Base-by-base conservation (phyloP, 2,888 invertebrate species). In the Leptopilina syphax region DNA sequence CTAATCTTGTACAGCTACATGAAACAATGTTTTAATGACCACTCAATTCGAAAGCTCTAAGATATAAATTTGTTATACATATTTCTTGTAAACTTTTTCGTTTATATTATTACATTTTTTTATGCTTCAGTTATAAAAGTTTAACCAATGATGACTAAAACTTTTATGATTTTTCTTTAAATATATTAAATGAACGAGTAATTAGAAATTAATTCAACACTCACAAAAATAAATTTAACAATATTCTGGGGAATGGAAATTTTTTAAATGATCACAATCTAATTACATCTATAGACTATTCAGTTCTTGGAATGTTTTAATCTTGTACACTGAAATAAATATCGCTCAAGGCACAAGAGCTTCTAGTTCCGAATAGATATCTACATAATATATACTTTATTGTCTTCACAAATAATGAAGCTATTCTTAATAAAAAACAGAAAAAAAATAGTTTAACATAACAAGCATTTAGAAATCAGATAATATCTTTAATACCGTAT, bases 281-380 rank as follows among this genome's bases (percentile, higher is more conserved):
- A 10, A 73, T 73, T 57, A 73, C n/a, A 57, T 34, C 70, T 73
- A 73, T 34, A 34, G 18, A 34, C 57, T 60, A 57, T n/a, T 41
- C 57, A 60, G 73, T 73, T 73, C 57, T 73, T 73, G 73, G 73
- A 73, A 73, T 73, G 73, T 73, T 73, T 54, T n/a, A 34, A 73
- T 73, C 54, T 57, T 57, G 34, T 57, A 73, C 27, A 24, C 6
- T 73, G 27, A 54, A 9, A 57, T 13, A 41, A 70, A 57, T 73
- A 9, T 57, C 34, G 54, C 34, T 41, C 34, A 73, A 73, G 73
- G 57, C 54, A 73, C 73, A 73, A 50, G 70, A 24, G 24, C 70
- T 54, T 24, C 13, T 73, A 73, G 41, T 57, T 73, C 57, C 54
- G 57, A 57, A 73, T 54, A 73, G 54, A 50, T 44, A 68, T 24